Conservation (phyloP, 2,888 invertebrate genomes). For the Caenorhabditis sp. region DNA sequence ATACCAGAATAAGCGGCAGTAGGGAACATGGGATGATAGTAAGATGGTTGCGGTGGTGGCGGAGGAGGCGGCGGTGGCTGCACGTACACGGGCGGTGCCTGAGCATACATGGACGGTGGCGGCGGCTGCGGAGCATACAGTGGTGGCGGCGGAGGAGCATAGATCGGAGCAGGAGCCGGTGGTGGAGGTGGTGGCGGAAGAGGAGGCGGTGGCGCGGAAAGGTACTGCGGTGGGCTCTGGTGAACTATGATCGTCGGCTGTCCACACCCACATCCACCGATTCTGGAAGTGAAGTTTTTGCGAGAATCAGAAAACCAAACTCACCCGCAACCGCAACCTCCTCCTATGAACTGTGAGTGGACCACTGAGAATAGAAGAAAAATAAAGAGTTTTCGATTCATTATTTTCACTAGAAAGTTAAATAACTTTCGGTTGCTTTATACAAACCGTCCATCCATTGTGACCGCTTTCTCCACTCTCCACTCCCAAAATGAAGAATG, state of each 20-base stretch:
- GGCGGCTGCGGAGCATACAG: slow-evolving; percentile 3
- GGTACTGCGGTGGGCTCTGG: slow-evolving; percentile 28
- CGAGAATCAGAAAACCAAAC: not conserved
- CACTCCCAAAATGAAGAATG: not conserved
- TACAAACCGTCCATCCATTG: slow-evolving; percentile 14
- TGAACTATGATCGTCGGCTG: slow-evolving; percentile 54
- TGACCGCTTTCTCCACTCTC: not conserved
- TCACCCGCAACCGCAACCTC: slow-evolving; percentile 43
- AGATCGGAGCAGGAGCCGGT: slow-evolving; percentile 5
- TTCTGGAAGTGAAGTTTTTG: slow-evolving; percentile 8
- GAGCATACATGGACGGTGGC: slow-evolving; percentile 7
- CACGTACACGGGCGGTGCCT: slow-evolving; percentile 5
- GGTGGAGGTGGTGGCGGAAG: slow-evolving; percentile 15
- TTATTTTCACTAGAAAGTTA: not conserved
- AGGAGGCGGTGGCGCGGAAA: slow-evolving; percentile 18
- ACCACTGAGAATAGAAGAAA: not conserved
- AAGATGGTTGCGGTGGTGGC: not conserved
- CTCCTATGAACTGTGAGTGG: slow-evolving; percentile 4
- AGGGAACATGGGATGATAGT: slow-evolving; percentile 23
- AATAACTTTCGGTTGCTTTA: not conserved
- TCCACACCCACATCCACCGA: slow-evolving; percentile 53
- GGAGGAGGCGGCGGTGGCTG: slow-evolving; percentile 8
- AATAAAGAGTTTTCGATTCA: not conserved
- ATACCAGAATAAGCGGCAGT: slow-evolving; percentile 7
- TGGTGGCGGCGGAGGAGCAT: slow-evolving; percentile 38